These are phyloP conservation scores for Pteronura brasiliensis DNA, from an alignment of 2,113 vertebrate species.

Conservation along the genomic window DNA sequence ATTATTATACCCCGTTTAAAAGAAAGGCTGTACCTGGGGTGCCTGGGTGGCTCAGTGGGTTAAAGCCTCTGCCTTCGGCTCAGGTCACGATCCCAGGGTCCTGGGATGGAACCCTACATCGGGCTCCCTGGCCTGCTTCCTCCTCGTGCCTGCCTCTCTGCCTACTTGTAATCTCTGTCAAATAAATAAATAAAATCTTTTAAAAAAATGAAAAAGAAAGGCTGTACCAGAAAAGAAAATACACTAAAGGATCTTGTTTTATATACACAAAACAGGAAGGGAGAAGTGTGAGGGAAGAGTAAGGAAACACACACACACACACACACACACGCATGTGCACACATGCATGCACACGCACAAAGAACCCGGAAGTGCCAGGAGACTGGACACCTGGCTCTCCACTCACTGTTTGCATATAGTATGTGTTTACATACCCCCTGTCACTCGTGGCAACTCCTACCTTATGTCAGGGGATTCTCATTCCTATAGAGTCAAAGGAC, in stretches of 20 bases:
- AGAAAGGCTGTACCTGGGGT: not conserved
- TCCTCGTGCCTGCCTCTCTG: too few species aligned
- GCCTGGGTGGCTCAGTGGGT: too few species aligned
- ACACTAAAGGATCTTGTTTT: not conserved
- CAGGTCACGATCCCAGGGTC: too few species aligned
- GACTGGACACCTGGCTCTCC: not conserved
- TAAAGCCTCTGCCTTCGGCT: too few species aligned
- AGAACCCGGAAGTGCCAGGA: not conserved
- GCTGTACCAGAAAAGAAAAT: not conserved
- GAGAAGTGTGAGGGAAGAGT: not conserved
- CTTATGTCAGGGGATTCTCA: not conserved
- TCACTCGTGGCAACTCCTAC: fast-evolving
- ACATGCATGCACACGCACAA: fast-evolving
- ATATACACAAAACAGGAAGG: not conserved
- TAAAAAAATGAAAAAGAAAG: not conserved
- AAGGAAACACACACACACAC: too few species aligned
- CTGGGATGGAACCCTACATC: too few species aligned
- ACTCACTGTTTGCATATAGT: not conserved
- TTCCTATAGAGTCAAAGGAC: not conserved
- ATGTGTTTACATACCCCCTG: fast-evolving
- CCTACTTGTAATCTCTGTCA: too few species aligned
- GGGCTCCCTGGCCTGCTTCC: too few species aligned
- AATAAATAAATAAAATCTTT: too few species aligned
- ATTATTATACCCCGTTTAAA: not conserved
- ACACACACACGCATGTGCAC: too few species aligned